Conservation (phyloP, 1,140 invertebrate species). For the Periplaneta americana region DNA sequence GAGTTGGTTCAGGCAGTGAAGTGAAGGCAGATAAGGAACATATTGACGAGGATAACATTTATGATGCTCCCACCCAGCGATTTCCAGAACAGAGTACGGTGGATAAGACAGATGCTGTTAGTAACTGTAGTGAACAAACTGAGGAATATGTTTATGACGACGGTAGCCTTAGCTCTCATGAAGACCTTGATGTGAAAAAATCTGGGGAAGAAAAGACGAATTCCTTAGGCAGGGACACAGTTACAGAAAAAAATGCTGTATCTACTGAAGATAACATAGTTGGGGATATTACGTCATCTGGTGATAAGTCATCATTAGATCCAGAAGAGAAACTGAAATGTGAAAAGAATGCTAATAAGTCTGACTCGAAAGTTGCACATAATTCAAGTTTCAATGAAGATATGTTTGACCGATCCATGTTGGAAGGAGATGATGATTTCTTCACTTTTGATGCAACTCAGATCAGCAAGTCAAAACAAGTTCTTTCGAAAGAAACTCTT, state of each 20-base stretch:
- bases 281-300: neutral
- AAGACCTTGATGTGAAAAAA: neutral
- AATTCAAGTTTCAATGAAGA: neutral
- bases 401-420: neutral
- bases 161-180: neutral
- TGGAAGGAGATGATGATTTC: neutral
- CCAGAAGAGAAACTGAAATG: neutral
- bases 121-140: neutral
- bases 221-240: neutral
- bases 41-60: neutral
- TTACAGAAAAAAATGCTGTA: neutral
- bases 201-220: neutral
- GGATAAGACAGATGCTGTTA: neutral
- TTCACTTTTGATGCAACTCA: neutral
- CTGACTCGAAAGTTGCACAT: neutral
- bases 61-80: neutral
- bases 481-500: neutral
- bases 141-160: neutral
- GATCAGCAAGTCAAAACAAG: neutral
- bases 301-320: neutral
- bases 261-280: neutral
- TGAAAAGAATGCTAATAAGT: neutral
- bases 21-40: neutral
- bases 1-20: neutral
- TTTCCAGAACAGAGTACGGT: neutral